These are phyloP conservation scores for Limenitis camilla DNA, from an alignment of 2,888 invertebrate genomes.

Conservation along the genomic window DNA sequence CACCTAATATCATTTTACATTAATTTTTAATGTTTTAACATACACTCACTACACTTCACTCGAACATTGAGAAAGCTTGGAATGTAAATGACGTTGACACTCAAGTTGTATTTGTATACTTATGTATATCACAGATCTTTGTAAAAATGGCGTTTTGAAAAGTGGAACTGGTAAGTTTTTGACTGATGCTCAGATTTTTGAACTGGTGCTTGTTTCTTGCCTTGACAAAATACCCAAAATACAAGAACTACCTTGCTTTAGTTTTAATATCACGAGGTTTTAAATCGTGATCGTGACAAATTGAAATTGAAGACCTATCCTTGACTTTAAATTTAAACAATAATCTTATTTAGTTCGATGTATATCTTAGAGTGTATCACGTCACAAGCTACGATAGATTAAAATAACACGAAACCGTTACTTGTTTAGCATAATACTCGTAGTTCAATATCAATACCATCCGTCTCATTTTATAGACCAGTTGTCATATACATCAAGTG, in stretches of 20 bases:
- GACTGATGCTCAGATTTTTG: too few species aligned
- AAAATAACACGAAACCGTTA: slow-evolving; percentile 26
- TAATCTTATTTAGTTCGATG: slow-evolving; percentile 37
- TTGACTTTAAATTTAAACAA: slow-evolving; percentile 63
- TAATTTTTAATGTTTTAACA: neutral
- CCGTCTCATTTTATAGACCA: neutral
- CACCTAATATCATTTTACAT: too few species aligned
- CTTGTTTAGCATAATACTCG: neutral
- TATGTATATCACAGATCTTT: too few species aligned
- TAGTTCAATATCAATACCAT: neutral
- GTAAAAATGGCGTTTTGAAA: too few species aligned
- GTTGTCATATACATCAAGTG: neutral
- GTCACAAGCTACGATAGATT: slow-evolving; percentile 12
- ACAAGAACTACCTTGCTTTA: slow-evolving; percentile 41
- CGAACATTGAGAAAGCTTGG: neutral
- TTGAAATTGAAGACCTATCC: slow-evolving; percentile 56
- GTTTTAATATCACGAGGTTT: slow-evolving; percentile 36
- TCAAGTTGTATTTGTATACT: too few species aligned
- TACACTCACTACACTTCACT: too few species aligned
- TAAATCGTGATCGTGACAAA: slow-evolving; percentile 61
- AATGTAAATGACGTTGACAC: neutral
- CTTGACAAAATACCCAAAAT: slow-evolving; percentile 32
- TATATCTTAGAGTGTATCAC: slow-evolving; percentile 46
- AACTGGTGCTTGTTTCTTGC: too few species aligned
- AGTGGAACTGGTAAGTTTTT: too few species aligned